Base-by-base conservation (phyloP, 2,797 vertebrate genomes). In the Lophius americanus region DNA sequence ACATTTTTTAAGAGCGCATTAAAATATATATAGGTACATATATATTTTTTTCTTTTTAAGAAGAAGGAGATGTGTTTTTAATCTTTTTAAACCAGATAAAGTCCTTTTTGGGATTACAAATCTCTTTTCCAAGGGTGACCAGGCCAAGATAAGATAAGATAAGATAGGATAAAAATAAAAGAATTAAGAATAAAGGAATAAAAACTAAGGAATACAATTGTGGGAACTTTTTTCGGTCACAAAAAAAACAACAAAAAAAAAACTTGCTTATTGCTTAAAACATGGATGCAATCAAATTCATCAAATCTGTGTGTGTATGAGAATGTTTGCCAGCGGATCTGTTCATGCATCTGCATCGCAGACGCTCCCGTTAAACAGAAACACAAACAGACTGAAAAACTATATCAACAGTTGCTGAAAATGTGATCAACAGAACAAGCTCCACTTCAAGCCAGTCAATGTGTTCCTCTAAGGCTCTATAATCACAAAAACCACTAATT, bases 401-500 rank as follows among this genome's bases (percentile, higher is more conserved):
- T 65, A 74, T 6, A 77, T 63, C 70, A 75, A 70, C 79, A 78
- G 61, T 82, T 82, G 78, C 64, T 75, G 76, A 81, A 84, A 87
- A 77, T 68, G 76, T 85, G 82, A 89, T 89, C 82, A 83, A 75
- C 71, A 81, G 64, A 82, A 82, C 73, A 83, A 77, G 78, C 78
- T 75, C 59, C n/a, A 23, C 23, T 23, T 23, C 23, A 23, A 54
- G 63, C 81, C 67, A 57, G 65, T 64, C 61, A 3, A 48, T 68
- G 73, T 76, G 78, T 70, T 85, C 73, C 84, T 73, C 59, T 50
- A 7, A 76, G 54, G 64, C 79, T 84, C 78, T 89, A 77, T 84
- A 91, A 89, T 91, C 79, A 84, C 79, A 82, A 78, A 83, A 90
- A 79, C 89, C 88, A 78, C 85, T 88, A 89, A 90, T 92, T 91